phyloP scores from a whole-genome alignment of 2,888 invertebrate species.

The Zaprionus lineosus region DNA sequence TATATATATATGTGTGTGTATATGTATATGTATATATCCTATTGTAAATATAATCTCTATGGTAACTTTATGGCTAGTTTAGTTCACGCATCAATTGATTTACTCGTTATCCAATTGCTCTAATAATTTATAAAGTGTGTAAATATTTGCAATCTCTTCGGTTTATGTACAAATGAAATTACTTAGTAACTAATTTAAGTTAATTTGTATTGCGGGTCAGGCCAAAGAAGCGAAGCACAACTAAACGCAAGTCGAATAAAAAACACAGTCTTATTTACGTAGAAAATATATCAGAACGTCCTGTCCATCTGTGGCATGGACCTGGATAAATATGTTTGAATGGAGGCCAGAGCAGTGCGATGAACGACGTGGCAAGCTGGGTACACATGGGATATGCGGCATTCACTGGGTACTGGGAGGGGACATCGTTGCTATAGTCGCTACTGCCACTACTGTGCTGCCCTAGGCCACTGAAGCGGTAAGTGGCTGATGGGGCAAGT shows the following conservation, averaged over 20 bases:
- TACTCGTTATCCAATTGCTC: slow-evolving; percentile 66
- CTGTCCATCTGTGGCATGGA: slow-evolving; percentile 1
- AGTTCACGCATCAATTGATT: slow-evolving; percentile 40
- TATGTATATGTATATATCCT: no score
- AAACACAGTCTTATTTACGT: slow-evolving; percentile 73
- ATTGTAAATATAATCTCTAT: slow-evolving; percentile 39
- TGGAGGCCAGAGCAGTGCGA: slow-evolving; percentile 16
- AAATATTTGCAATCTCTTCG: slow-evolving; percentile 28
- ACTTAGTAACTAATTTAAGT: slow-evolving; percentile 45
- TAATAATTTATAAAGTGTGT: slow-evolving; percentile 66
- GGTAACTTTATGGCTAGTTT: slow-evolving; percentile 51
- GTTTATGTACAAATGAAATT: slow-evolving; percentile 67
- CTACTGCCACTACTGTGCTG: not conserved
- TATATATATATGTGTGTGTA: no score
- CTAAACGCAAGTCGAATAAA: slow-evolving; percentile 47
- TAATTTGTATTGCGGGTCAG: slow-evolving; percentile 50
- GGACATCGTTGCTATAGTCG: not conserved
- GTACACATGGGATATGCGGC: slow-evolving; percentile 59
- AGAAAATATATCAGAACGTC: slow-evolving; percentile 52
- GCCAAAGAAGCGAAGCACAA: slow-evolving; percentile 28
- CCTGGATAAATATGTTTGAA: not conserved
- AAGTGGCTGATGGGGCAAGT: slow-evolving; percentile 38
- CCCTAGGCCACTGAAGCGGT: slow-evolving; percentile 18
- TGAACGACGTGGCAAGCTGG: slow-evolving; percentile 40
- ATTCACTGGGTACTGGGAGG: slow-evolving; percentile 41